Evolutionary conservation across 2,113 vertebrate genomes (phyloP).

Genomic region (Otolemur garnettii): DNA sequence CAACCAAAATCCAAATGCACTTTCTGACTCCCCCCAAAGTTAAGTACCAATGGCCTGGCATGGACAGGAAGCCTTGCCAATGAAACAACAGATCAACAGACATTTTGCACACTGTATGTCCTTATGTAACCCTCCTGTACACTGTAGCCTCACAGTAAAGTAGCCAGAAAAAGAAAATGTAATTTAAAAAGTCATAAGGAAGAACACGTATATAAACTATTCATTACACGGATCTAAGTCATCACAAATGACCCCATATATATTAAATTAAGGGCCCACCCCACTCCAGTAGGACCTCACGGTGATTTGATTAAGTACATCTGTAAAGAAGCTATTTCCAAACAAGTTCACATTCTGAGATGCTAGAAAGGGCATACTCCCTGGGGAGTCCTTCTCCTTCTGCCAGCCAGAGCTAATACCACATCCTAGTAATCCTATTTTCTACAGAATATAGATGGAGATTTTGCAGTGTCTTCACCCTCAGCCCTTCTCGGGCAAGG

Average conservation of each 20-base stretch:
- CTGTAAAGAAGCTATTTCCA: no score
- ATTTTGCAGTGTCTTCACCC: no score
- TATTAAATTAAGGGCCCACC: no score
- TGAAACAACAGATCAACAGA: not conserved
- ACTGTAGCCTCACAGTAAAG: not conserved
- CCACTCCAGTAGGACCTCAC: no score
- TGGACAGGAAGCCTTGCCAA: not conserved
- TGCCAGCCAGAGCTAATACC: no score
- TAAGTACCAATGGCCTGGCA: not conserved
- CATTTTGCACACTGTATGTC: not conserved
- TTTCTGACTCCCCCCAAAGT: not conserved
- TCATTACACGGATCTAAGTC: not conserved
- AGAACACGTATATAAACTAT: not conserved
- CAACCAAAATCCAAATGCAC: not conserved
- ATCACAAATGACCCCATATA: not conserved
- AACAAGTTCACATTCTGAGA: no score
- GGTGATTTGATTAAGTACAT: no score
- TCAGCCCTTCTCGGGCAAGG: not conserved
- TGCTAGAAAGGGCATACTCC: no score
- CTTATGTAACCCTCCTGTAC: not conserved
- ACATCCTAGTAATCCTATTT: no score
- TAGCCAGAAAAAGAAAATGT: not conserved
- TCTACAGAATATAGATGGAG: no score
- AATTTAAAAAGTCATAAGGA: not conserved
- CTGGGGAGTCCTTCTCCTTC: no score